Base-by-base conservation (phyloP, 2,888 invertebrate species). In the Ophioninae sp. region DNA sequence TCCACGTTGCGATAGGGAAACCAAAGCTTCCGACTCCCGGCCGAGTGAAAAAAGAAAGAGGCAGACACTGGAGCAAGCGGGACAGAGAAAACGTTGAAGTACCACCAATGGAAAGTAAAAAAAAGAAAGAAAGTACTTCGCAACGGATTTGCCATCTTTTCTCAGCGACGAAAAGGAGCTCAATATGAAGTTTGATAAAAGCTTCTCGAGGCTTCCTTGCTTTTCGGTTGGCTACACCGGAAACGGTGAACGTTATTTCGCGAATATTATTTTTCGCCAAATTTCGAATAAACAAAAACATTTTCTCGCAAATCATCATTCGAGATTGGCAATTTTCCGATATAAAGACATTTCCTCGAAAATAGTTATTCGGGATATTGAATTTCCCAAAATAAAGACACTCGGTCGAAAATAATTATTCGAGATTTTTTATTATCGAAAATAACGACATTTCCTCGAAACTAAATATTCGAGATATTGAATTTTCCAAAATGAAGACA, bases 21-120 rank as follows among this genome's bases (percentile, higher is more conserved):
- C n/a, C 57, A 57, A 70, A 76, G 41, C 56, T 64, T 13, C 30
- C 50, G 50, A 17, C 50, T 50, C 17, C 17, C 44, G 57, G 21
- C 10, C 41, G 17, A 57, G 21, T 21, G 67, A 81, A 57, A 44
- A 73, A 61, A 59, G 65, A 39, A 67, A 62, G 68, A 75, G 72
- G 67, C 75, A 76, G 30, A 70, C 3, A 30, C 30, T 79, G 73
- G 77, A 61, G 37, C 37, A n/a, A 21, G 37, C 3, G 20, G 8
- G 37, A 37, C 59, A 59, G 23, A 59, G 41, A 72, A 13, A 62
- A 62, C 8, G 39, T 39, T 20, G 6, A 65, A 20, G 50, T 17
- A 50, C 50, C 17, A 17, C 50, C 13, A 50, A 50, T 17, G 50
- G 50, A 50, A 10, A 17, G 50, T 17, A 41, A 41, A 7, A 50